phyloP scores from a whole-genome alignment of 2,888 invertebrate species.

The Doris montereyensis region DNA sequence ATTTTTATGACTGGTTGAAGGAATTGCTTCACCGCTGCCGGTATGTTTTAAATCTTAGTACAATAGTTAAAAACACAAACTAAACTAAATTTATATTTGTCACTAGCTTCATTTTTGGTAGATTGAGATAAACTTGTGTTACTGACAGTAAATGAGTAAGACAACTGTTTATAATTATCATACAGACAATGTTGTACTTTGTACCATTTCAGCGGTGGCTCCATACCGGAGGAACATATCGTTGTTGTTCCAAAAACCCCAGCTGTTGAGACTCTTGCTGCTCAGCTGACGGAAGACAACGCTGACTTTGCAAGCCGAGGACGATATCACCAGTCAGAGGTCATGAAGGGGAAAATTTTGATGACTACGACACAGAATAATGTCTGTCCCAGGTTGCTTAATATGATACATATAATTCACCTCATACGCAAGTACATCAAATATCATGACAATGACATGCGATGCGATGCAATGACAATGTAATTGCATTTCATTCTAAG shows the following conservation, averaged over 20 bases:
- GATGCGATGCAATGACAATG: too few relatives aligned
- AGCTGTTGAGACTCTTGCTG: slow-evolving; percentile 80
- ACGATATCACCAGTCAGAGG: slow-evolving; percentile 86
- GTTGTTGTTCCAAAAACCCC: slow-evolving; percentile 72
- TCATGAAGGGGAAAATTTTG: slow-evolving; percentile 71
- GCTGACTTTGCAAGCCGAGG: slow-evolving; percentile 93
- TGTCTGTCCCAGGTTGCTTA: too few relatives aligned
- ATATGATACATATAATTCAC: too few relatives aligned
- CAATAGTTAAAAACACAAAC: too few relatives aligned
- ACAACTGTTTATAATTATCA: not conserved
- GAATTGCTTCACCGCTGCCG: slow-evolving; percentile 65
- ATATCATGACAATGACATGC: too few relatives aligned
- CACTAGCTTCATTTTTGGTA: too few relatives aligned
- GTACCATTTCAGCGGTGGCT: slow-evolving; percentile 59
- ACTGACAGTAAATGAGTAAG: not conserved
- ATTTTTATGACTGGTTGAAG: slow-evolving; percentile 71
- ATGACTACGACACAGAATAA: slow-evolving; percentile 61
- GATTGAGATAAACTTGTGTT: too few relatives aligned
- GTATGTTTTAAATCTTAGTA: too few relatives aligned
- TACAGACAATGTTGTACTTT: not conserved
- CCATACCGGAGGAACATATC: slow-evolving; percentile 67
- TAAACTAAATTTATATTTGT: too few relatives aligned
- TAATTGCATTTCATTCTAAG: too few relatives aligned
- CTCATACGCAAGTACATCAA: too few relatives aligned
- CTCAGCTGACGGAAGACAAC: slow-evolving; percentile 94